A percentile compares a stretch with the other conserved stretches of the same genome.
Evolutionary conservation across 2,113 vertebrate species (phyloP).

Genomic region (Pygoscelis antarcticus): DNA sequence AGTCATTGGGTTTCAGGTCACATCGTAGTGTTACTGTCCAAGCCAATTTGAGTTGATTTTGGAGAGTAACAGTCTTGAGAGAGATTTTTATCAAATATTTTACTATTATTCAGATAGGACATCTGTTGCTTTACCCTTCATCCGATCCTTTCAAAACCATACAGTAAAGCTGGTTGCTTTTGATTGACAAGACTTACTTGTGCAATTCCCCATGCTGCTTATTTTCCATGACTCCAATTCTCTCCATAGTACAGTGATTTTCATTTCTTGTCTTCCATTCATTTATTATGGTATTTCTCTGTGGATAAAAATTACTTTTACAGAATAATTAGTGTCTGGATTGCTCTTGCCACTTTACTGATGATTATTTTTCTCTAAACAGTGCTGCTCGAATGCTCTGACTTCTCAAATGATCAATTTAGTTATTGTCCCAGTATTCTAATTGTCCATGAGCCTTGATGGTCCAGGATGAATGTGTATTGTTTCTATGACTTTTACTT

Average conservation of each 20-base stretch:
- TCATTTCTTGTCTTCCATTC: not conserved
- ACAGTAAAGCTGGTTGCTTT: not conserved
- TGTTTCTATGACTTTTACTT: not conserved
- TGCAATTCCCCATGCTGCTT: not conserved
- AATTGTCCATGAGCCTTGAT: not conserved
- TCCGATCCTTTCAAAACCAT: not conserved
- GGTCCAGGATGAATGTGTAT: not conserved
- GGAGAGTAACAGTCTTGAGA: not conserved
- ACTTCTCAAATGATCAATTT: not conserved
- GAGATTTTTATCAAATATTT: not conserved
- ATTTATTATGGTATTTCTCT: not conserved
- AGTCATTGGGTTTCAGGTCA: not conserved
- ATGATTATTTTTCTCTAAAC: not conserved
- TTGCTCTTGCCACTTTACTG: not conserved
- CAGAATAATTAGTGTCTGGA: not conserved
- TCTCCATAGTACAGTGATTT: not conserved
- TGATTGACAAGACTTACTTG: not conserved
- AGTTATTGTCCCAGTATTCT: not conserved
- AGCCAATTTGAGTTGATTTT: not conserved
- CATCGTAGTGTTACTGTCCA: not conserved
- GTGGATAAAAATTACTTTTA: not conserved
- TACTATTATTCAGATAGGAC: not conserved
- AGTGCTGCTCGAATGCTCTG: not conserved
- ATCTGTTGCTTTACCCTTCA: conserved; percentile 20
- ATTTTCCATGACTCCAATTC: not conserved